Conservation (phyloP, 1,140 invertebrate genomes). For the Brachionus manjavacas region DNA sequence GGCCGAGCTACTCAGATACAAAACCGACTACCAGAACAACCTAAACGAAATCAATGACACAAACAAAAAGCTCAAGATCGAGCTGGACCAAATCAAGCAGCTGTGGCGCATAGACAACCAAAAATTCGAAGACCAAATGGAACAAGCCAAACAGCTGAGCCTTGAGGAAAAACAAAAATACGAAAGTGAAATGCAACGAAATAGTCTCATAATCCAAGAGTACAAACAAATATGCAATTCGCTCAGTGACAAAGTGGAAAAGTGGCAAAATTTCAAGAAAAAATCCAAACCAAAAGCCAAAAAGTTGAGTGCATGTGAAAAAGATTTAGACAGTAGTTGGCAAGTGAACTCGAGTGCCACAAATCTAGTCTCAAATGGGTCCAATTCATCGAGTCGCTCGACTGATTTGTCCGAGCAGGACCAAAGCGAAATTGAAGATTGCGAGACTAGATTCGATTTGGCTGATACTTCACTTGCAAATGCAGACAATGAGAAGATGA, state of each 20-base stretch:
- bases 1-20: neutral
- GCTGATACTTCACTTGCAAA: neutral
- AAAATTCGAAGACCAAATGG: neutral
- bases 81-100: slow-evolving; percentile 32
- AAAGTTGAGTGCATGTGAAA: neutral
- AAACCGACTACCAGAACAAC: slow-evolving; percentile 35
- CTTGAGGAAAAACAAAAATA: neutral
- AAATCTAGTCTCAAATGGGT: neutral
- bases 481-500: neutral
- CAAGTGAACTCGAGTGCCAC: neutral
- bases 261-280: slow-evolving; percentile 1
- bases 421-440: neutral
- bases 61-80: slow-evolving; percentile 30
- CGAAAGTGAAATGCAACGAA: neutral
- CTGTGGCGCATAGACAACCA: slow-evolving; percentile 18
- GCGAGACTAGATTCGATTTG: neutral
- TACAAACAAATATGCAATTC: slow-evolving; percentile 41
- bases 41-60: slow-evolving; percentile 21
- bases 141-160: slow-evolving; percentile 7
- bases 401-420: too few species aligned
- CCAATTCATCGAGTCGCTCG: neutral
- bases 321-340: neutral
- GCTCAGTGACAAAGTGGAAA: slow-evolving; percentile 24
- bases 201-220: neutral
- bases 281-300: neutral